Conservation (phyloP, 2,797 vertebrate genomes). For the Thaleichthys pacificus region DNA sequence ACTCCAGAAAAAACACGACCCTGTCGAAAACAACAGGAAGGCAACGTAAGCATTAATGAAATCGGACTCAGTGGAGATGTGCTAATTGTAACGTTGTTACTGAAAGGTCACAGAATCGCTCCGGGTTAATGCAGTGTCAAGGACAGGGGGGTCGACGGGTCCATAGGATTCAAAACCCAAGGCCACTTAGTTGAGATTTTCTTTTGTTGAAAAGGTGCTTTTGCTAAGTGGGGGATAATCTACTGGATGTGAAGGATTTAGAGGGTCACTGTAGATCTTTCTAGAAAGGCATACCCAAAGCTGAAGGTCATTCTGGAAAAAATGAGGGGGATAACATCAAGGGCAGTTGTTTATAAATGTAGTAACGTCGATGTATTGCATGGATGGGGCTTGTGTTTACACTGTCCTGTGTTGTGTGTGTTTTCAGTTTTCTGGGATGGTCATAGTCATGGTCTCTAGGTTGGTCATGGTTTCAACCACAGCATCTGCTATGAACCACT, state of each 20-base stretch:
- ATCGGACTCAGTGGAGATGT: background rate
- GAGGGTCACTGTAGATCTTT: slow-evolving; percentile 24
- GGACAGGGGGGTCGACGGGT: slow-evolving; percentile 3
- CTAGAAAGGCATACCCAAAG: slow-evolving; percentile 2
- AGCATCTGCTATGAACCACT: slow-evolving; percentile 25
- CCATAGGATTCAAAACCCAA: slow-evolving; percentile 5
- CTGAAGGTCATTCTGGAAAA: slow-evolving; percentile 9
- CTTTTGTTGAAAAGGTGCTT: slow-evolving; percentile 54
- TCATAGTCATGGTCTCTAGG: background rate
- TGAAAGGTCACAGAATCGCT: background rate
- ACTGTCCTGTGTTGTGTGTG: too few species aligned
- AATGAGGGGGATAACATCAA: background rate
- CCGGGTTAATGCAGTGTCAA: slow-evolving; percentile 25
- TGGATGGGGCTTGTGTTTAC: background rate
- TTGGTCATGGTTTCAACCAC: background rate
- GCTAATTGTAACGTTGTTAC: slow-evolving; percentile 10
- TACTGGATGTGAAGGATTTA: slow-evolving; percentile 50
- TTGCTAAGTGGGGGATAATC: slow-evolving; percentile 50
- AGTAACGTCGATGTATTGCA: too few species aligned
- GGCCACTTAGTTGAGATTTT: slow-evolving; percentile 34
- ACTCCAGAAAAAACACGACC: slow-evolving; percentile 6
- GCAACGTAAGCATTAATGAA: background rate
- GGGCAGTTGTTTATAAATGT: background rate
- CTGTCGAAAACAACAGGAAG: background rate
- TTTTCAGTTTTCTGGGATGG: background rate